Evolutionary conservation across 2,888 invertebrate genomes (phyloP).

Genomic region (Crioceris asparagi): DNA sequence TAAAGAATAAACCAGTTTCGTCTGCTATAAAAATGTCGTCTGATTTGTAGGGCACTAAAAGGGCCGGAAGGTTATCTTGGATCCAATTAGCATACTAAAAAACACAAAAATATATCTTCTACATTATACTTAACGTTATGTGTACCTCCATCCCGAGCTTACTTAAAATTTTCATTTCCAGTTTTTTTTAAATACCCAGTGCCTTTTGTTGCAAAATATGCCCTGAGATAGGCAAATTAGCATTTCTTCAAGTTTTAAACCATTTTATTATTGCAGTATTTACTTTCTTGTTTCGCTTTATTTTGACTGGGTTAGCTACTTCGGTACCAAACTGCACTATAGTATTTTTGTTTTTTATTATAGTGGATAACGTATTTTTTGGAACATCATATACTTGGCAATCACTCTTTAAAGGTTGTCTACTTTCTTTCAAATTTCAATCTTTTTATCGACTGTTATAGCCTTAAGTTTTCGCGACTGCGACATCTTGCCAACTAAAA

Average conservation of each 20-base stretch:
- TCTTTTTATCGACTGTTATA: background rate
- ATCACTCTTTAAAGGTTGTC: background rate
- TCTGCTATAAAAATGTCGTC: constrained; percentile 6
- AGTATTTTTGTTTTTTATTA: too few species aligned
- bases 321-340: background rate
- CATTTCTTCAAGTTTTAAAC: background rate
- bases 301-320: background rate
- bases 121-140: too few species aligned
- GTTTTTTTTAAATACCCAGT: background rate
- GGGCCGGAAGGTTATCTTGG: constrained; percentile 3
- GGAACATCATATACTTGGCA: background rate
- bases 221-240: background rate
- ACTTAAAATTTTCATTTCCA: background rate
- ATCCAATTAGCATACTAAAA: constrained; percentile 5
- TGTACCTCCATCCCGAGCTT: background rate
- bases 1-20: constrained; percentile 6
- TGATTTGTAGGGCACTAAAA: constrained; percentile 3
- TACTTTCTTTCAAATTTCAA: too few species aligned
- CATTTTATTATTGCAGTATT: background rate
- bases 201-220: too few species aligned
- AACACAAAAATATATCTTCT: background rate
- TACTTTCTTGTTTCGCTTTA: background rate
- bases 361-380: too few species aligned
- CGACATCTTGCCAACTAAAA: too few species aligned
- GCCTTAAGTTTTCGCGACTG: background rate